Conservation (phyloP, 2,888 invertebrate genomes). For the Lacanobia wlatinum region DNA sequence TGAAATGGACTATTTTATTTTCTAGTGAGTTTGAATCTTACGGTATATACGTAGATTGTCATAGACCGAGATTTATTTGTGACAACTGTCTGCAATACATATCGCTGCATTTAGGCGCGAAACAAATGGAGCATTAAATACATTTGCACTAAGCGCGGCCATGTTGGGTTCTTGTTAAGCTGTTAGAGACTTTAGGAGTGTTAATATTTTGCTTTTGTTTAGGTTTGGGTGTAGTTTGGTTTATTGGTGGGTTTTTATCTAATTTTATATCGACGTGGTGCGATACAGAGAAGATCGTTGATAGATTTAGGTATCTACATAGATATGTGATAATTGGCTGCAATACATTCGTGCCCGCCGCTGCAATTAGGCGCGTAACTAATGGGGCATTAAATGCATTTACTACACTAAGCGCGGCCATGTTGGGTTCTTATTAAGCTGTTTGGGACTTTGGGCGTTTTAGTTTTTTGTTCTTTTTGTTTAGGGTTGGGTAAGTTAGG, state of each 20-base stretch:
- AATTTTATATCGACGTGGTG: too few relatives aligned
- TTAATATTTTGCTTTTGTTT: slow-evolving; percentile 1
- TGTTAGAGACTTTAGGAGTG: slow-evolving; percentile 4
- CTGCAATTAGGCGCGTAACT: slow-evolving; percentile 34
- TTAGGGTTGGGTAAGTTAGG: background rate
- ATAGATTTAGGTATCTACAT: too few relatives aligned
- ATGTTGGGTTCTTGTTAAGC: slow-evolving; percentile 14
- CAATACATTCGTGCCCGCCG: slow-evolving; percentile 34
- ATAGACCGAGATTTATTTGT: too few relatives aligned
- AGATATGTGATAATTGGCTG: slow-evolving; percentile 24
- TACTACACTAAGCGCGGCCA: too few relatives aligned
- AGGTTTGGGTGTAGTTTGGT: background rate
- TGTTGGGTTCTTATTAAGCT: slow-evolving; percentile 13
- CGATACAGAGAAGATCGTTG: too few relatives aligned
- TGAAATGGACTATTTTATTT: too few relatives aligned
- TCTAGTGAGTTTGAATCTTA: too few relatives aligned
- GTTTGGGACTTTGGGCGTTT: slow-evolving; percentile 10
- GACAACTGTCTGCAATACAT: slow-evolving; percentile 42
- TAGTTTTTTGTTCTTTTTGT: background rate
- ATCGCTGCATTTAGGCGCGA: slow-evolving; percentile 31
- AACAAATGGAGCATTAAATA: slow-evolving; percentile 49
- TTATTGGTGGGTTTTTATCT: background rate
- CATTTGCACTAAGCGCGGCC: slow-evolving; percentile 35
- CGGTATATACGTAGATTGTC: too few relatives aligned
- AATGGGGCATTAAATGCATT: too few relatives aligned